Percentiles rank a stretch among this genome's conserved stretches.
phyloP scores from a whole-genome alignment of 2,797 vertebrate genomes.

The Karalla daura region DNA sequence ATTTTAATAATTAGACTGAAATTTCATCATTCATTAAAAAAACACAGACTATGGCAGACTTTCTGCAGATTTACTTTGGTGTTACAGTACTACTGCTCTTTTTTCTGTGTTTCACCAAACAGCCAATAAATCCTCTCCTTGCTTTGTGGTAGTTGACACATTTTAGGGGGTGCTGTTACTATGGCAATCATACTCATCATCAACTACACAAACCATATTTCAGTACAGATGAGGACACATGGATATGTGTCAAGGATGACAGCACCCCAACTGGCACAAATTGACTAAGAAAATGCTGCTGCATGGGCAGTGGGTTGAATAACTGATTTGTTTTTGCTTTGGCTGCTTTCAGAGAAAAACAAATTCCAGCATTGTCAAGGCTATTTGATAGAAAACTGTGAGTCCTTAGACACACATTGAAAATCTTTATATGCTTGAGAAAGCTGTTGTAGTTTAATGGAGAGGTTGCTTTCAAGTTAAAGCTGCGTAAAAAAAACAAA shows the following conservation, averaged over 20 bases:
- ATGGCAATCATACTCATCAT: neutral
- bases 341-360: neutral
- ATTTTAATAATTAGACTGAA: too few relatives aligned
- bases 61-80: neutral
- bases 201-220: neutral
- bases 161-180: neutral
- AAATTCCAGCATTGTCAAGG: neutral
- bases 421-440: neutral
- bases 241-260: neutral
- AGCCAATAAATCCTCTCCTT: neutral
- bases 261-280: neutral
- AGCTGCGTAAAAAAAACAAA: conserved; percentile 7
- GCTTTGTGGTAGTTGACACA: neutral
- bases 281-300: neutral
- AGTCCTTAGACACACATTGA: neutral
- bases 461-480: neutral
- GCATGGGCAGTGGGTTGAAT: neutral
- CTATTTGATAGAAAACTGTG: neutral
- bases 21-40: too few relatives aligned
- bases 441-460: conserved; percentile 2
- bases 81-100: neutral
- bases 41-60: neutral
- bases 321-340: neutral
- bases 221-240: neutral
- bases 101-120: neutral